Conservation (phyloP, 2,797 vertebrate genomes). For the Hipposideros larvatus region DNA sequence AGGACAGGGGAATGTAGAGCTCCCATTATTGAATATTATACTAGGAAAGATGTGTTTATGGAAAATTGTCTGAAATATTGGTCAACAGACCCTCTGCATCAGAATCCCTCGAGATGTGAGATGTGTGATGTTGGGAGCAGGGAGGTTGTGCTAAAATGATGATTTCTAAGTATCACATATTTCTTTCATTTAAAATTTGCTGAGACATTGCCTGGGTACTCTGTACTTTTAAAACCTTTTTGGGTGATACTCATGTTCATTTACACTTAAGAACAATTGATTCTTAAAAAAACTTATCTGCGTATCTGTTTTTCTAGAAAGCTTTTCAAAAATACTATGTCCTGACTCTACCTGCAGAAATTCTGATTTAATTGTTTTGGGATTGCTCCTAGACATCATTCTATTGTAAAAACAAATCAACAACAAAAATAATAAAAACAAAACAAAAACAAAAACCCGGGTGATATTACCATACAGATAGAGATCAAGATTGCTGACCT, state of each 20-base stretch:
- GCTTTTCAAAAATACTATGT: background rate
- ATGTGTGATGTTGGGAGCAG: background rate
- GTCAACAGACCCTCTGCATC: background rate
- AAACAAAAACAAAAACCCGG: background rate
- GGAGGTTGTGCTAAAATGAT: background rate
- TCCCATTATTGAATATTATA: background rate
- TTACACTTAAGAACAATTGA: background rate
- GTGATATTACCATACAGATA: background rate
- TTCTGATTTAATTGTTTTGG: background rate
- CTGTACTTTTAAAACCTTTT: background rate
- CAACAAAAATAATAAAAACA: background rate
- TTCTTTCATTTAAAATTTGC: background rate
- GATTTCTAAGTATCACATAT: background rate
- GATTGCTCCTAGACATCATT: background rate
- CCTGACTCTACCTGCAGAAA: background rate
- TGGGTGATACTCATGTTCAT: background rate
- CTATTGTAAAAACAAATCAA: background rate
- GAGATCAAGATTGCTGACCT: background rate
- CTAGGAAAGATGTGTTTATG: background rate
- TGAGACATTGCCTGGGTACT: background rate
- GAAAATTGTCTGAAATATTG: background rate
- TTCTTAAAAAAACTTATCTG: background rate
- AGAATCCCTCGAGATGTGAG: background rate
- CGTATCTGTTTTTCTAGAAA: background rate
- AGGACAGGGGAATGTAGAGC: background rate